Conservation (phyloP, 1,140 invertebrate genomes). For the Cydia strobilella region DNA sequence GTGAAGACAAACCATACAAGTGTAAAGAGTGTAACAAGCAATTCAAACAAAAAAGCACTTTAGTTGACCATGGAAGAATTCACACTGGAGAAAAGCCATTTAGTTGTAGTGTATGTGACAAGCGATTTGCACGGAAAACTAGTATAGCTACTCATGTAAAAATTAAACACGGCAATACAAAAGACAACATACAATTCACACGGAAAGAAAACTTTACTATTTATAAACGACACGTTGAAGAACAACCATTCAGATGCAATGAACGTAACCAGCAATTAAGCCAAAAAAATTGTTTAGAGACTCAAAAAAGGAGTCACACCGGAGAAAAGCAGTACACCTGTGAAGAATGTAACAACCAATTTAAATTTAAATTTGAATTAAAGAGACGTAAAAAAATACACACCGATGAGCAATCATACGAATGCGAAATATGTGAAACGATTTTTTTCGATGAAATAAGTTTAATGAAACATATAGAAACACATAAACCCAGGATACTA, state of each 20-base stretch:
- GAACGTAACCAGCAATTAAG: background rate
- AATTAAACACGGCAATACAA: background rate
- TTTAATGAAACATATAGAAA: background rate
- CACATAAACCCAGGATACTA: background rate
- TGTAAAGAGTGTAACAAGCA: background rate
- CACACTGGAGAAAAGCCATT: too few relatives aligned
- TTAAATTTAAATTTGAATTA: background rate
- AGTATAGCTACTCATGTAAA: too few relatives aligned
- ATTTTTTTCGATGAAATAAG: constrained; percentile 7
- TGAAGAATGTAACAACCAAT: background rate
- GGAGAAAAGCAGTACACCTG: background rate
- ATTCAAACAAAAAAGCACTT: background rate
- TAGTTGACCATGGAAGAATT: too few relatives aligned
- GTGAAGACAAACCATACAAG: background rate
- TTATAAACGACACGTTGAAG: too few relatives aligned
- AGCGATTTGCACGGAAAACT: too few relatives aligned
- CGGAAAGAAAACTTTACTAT: too few relatives aligned
- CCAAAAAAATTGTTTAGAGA: background rate
- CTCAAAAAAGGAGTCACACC: background rate
- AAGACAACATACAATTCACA: background rate
- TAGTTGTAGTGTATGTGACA: too few relatives aligned
- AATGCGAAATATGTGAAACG: too few relatives aligned
- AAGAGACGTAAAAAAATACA: too few relatives aligned
- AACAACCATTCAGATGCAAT: too few relatives aligned
- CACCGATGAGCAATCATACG: too few relatives aligned